Base-by-base conservation (phyloP, 30 jellyfish, hydroid and myxozoan genomes). In the Aurelia aurita complex sp. Pacific region DNA sequence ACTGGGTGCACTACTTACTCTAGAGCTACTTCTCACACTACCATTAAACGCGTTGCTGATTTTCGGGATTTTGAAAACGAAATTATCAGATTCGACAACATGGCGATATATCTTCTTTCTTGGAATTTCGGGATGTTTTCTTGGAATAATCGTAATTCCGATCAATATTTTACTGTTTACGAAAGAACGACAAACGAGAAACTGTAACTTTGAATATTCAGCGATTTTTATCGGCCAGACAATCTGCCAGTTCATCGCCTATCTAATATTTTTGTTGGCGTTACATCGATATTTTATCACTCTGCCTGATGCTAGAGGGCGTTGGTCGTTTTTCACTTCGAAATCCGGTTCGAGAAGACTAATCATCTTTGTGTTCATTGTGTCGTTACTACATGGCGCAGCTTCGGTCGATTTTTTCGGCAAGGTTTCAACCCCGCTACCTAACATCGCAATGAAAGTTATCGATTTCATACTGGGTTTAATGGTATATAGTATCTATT, bases 381-480 rank as follows among this genome's bases (percentile, higher is more conserved):
- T 81, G 57, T 81, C 90, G 34, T 29, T 81, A 12, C 53, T 81
- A 5, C 90, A 81, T 60, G 90, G 90, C 14, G 80, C 71, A 32
- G 90, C 83, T 10, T 81, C 90, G 16, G 55, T 81, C 2, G 65
- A 81, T 32, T 81, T 81, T 69, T 81, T 81, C 43, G 90, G 90
- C 23, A 36, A 59, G 33, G 61, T 81, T 9, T 46, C 69, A 42
- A 81, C 77, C 4, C 46, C 90, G 46, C 10, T 81, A 64, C 90
- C 90, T 2, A 81, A 81, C 70, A 57, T 81, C 42, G 19, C 61
- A 18, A 68, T 81, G 90, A 81, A 81, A 69, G 66, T 69, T 10
- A 36, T 81, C 76, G 90, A 81, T 53, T 62, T 68, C 15, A 67
- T 74, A 10, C 59, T 81, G 7, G 90, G 90, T 35, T 46, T 81